Evolutionary conservation across 2,113 vertebrate species (phyloP).

Genomic region (Puntigrus tetrazona): DNA sequence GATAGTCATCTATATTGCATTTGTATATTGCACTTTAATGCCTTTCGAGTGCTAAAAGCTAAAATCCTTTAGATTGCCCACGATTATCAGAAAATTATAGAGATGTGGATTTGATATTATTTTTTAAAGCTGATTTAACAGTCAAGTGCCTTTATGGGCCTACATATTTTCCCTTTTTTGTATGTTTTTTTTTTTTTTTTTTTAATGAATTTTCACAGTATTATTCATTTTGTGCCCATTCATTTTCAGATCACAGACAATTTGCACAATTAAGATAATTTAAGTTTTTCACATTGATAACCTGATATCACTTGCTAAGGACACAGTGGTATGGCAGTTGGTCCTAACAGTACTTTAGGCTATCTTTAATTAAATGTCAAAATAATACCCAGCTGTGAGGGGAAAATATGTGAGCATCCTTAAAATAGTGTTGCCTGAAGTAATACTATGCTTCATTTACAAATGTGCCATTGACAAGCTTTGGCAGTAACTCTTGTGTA

Average conservation of each 20-base stretch:
- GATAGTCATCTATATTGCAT: conserved; percentile 49
- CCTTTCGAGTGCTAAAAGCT: conserved; percentile 20
- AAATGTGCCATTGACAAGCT: conserved; percentile 46
- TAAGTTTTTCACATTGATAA: neutral
- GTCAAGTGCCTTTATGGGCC: too few species aligned
- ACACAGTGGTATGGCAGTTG: neutral
- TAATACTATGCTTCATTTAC: conserved; percentile 39
- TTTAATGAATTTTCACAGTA: neutral
- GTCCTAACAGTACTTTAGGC: conserved; percentile 41
- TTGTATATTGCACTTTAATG: conserved; percentile 34
- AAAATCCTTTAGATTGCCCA: conserved; percentile 36
- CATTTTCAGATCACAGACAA: neutral
- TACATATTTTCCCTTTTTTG: too few species aligned
- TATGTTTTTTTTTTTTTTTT: too few species aligned
- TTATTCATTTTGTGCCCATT: neutral
- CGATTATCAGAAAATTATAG: too few species aligned
- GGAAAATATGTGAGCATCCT: neutral
- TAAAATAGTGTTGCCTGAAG: conserved; percentile 30
- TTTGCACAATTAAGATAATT: conserved; percentile 16
- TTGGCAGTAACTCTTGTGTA: conserved; percentile 11
- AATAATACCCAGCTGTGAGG: conserved; percentile 35
- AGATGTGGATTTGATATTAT: too few species aligned
- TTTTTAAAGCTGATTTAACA: too few species aligned
- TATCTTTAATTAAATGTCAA: conserved; percentile 57
- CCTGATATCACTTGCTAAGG: conserved; percentile 4